A percentile compares a stretch with the other conserved stretches of the same genome.
Conservation (phyloP, 1,140 invertebrate species). For the Adoxophyes honmai region DNA sequence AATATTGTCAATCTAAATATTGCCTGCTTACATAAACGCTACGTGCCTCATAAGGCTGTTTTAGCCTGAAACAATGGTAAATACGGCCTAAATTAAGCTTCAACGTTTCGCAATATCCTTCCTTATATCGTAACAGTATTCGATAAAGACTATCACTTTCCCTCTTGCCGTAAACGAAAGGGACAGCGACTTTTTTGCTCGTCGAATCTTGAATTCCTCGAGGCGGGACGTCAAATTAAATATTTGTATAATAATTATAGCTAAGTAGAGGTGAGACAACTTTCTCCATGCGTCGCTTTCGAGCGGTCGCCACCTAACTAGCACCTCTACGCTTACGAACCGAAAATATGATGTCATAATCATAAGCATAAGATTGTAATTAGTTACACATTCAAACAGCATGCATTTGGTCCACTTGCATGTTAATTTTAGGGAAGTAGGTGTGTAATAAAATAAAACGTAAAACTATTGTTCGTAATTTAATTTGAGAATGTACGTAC, state of each 20-base stretch:
- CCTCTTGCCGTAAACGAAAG: not conserved
- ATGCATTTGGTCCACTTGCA: not conserved
- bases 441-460: not conserved
- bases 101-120: no score
- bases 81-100: no score
- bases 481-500: no score
- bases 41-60: no score
- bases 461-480: no score
- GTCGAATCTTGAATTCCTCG: not conserved
- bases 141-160: not conserved
- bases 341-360: not conserved
- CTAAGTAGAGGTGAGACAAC: constrained; percentile 7
- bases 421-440: not conserved
- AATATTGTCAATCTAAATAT: no score
- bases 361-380: no score
- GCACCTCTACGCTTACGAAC: not conserved
- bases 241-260: constrained; percentile 14
- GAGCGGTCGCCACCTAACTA: not conserved
- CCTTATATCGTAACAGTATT: no score
- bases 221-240: constrained; percentile 10
- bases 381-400: not conserved
- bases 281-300: constrained; percentile 4
- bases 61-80: no score
- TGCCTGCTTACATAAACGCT: no score
- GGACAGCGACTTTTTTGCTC: not conserved